Percentiles rank a stretch among this genome's conserved stretches.
phyloP scores from a whole-genome alignment of 2,888 invertebrate genomes.

The Cerastis rubricosa region DNA sequence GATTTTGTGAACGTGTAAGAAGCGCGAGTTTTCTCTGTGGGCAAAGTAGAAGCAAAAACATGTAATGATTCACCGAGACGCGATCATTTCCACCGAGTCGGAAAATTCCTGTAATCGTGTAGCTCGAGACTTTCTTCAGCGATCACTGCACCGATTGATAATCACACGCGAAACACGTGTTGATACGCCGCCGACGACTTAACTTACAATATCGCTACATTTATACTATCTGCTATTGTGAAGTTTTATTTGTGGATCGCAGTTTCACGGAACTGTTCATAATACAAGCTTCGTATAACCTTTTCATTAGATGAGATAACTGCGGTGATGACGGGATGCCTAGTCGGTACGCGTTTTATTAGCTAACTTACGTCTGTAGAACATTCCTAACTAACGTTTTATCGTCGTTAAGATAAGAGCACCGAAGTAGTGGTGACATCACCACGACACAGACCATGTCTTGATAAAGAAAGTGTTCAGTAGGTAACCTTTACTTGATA shows the following conservation, averaged over 20 bases:
- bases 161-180: constrained; percentile 79
- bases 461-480: constrained; percentile 87
- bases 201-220: constrained; percentile 44
- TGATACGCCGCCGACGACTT: constrained; percentile 48
- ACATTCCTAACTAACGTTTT: constrained; percentile 84
- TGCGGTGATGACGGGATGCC: constrained; percentile 65
- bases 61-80: constrained; percentile 86
- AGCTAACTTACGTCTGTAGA: constrained; percentile 74
- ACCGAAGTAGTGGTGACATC: constrained; percentile 87
- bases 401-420: constrained; percentile 86
- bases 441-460: constrained; percentile 79
- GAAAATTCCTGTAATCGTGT: constrained; percentile 89
- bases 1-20: constrained; percentile 70
- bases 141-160: constrained; percentile 76
- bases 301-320: constrained; percentile 65
- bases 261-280: constrained; percentile 34
- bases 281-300: constrained; percentile 50
- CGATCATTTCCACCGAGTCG: constrained; percentile 88
- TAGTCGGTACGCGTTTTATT: constrained; percentile 72
- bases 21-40: constrained; percentile 80
- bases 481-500: constrained; percentile 84
- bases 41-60: constrained; percentile 80
- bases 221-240: constrained; percentile 24
- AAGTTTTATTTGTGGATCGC: constrained; percentile 37
- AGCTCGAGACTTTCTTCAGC: constrained; percentile 85